These are phyloP conservation scores for Acrocyrtus sp. DNA, from an alignment of 2,888 invertebrate genomes.

Conservation along the genomic window DNA sequence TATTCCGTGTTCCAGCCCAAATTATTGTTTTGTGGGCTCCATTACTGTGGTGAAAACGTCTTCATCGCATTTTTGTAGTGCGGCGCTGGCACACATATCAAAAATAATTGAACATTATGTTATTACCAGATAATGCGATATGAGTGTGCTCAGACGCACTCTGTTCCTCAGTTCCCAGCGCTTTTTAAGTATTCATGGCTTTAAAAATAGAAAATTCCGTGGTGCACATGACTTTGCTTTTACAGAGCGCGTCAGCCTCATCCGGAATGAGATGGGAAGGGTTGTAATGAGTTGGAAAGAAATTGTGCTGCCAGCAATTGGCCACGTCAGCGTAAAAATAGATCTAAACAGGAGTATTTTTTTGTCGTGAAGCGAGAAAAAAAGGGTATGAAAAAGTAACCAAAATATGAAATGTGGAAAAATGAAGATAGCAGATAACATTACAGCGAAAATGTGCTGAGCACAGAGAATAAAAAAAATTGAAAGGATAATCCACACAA, in stretches of 20 bases:
- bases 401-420: too few relatives aligned
- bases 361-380: too few relatives aligned
- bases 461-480: too few relatives aligned
- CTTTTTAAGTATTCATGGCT: constrained; percentile 18
- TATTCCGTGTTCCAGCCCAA: neutral
- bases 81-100: neutral
- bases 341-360: too few relatives aligned
- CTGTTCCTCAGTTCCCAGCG: neutral
- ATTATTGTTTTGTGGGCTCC: too few relatives aligned
- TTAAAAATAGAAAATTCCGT: constrained; percentile 2
- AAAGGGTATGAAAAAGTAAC: too few relatives aligned
- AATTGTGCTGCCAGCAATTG: neutral
- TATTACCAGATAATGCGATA: neutral
- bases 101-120: neutral
- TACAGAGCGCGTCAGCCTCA: neutral
- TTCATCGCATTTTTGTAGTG: neutral
- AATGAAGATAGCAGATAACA: too few relatives aligned
- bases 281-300: constrained; percentile 34
- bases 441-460: too few relatives aligned
- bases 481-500: too few relatives aligned
- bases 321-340: too few relatives aligned
- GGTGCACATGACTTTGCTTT: constrained; percentile 1
- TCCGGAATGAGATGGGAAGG: constrained; percentile 18
- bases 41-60: neutral
- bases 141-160: neutral